These are phyloP conservation scores for Scolopax mira DNA, from an alignment of 2,113 vertebrate species.

Conservation along the genomic window DNA sequence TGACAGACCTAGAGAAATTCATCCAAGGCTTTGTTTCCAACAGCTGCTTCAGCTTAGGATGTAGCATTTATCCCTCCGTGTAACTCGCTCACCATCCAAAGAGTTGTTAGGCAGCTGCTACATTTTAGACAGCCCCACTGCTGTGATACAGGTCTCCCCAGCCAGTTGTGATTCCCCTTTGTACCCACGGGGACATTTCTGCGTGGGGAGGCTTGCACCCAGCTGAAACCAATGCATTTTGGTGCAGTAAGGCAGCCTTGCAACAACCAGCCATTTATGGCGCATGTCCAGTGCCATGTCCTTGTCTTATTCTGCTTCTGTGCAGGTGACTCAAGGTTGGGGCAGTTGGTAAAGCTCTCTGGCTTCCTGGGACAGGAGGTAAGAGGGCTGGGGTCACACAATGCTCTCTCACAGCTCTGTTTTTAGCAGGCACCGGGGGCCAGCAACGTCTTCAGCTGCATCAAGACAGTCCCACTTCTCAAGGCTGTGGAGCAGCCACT, in stretches of 20 bases:
- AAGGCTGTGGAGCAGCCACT: neutral
- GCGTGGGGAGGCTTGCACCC: neutral
- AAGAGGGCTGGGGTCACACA: neutral
- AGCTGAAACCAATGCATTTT: neutral
- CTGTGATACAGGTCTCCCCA: neutral
- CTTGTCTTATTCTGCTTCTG: neutral
- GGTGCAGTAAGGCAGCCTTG: neutral
- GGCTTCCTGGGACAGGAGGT: neutral
- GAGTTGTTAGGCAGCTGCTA: neutral
- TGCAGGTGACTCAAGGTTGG: neutral
- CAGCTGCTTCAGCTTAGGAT: neutral
- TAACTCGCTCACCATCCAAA: neutral
- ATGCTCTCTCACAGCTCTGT: neutral
- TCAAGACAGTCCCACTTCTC: neutral
- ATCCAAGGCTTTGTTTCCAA: neutral
- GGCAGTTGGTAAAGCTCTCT: neutral
- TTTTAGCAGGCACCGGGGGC: neutral
- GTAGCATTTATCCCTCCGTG: neutral
- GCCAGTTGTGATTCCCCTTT: neutral
- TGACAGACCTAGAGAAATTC: constrained; percentile 28
- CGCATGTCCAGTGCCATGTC: accelerated
- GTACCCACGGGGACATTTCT: accelerated
- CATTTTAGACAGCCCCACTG: neutral
- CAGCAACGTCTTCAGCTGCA: neutral
- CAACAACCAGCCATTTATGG: neutral